A percentile compares a stretch with the other conserved stretches of the same genome.
Conservation (phyloP, 2,888 invertebrate species). For the Aphidius colemani region DNA sequence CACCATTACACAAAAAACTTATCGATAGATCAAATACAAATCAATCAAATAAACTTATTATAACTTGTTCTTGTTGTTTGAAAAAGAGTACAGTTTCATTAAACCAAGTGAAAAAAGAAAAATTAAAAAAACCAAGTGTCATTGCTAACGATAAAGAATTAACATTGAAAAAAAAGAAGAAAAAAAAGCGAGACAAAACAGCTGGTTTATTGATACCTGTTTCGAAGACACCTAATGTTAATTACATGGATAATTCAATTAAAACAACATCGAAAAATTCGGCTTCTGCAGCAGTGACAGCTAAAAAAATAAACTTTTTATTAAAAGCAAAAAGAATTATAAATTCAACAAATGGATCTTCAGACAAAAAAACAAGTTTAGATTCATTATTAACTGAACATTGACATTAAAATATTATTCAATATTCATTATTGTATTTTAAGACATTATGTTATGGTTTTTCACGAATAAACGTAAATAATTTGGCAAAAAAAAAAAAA, state of each 20-base stretch:
- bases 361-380: slow-evolving; percentile 42
- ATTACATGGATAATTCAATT: slow-evolving; percentile 30
- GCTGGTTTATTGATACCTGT: slow-evolving; percentile 53
- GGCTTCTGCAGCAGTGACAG: slow-evolving; percentile 7
- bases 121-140: slow-evolving; percentile 13
- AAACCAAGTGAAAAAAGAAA: slow-evolving; percentile 44
- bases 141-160: slow-evolving; percentile 10
- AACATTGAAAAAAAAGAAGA: slow-evolving; percentile 51
- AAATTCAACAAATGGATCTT: slow-evolving; percentile 35
- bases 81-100: slow-evolving; percentile 40
- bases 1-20: slow-evolving; percentile 40
- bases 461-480: slow-evolving; percentile 31
- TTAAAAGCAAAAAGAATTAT: slow-evolving; percentile 45
- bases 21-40: slow-evolving; percentile 44
- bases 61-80: slow-evolving; percentile 48
- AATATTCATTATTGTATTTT: slow-evolving; percentile 13
- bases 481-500: slow-evolving; percentile 23
- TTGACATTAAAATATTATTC: slow-evolving; percentile 26
- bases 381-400: slow-evolving; percentile 50
- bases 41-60: slow-evolving; percentile 43
- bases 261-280: slow-evolving; percentile 37
- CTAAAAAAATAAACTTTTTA: slow-evolving; percentile 42
- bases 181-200: slow-evolving; percentile 54
- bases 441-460: slow-evolving; percentile 26
- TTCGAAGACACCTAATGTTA: slow-evolving; percentile 21